Evolutionary conservation across 2,888 invertebrate genomes (phyloP), one percentile per base, ranked within the genome.

Genomic region (Chirona hameri): DNA sequence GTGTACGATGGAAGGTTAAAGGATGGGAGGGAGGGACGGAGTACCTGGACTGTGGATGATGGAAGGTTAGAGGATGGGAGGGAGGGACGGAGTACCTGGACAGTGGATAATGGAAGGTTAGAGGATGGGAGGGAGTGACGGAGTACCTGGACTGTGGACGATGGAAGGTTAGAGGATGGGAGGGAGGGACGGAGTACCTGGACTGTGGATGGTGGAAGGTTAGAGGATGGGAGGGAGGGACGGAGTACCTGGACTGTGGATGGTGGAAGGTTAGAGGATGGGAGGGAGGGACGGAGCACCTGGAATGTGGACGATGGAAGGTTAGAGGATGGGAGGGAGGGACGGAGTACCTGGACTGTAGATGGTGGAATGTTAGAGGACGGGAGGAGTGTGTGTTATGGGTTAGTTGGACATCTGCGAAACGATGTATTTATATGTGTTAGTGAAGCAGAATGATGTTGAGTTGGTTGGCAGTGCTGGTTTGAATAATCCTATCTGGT

Each of bases 31-130:
- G 48, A 48, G 9, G 48, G 18, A 18, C 7, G 48, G 9, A 48
- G 9, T 12, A 48, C 48, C 48, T 48, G 48, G 48, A 48, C 48
- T 12, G 48, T 48, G 57, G 57, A 60, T 18, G 24, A 15, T 5
- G 57, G 57, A 9, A n/a, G n/a, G n/a, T n/a, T n/a, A n/a, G n/a
- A n/a, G n/a, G n/a, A n/a, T n/a, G n/a, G n/a, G n/a, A n/a, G n/a
- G n/a, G n/a, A n/a, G n/a, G n/a, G 27, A 15, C 7, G 29, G n/a
- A n/a, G n/a, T 24, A 92, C 92, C 24, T 95, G 94, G 94, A 91
- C 91, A 69, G 86, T 93, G 24, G 87, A 87, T 55, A 86, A 88
- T 81, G 87, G 88, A 81, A 90, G 86, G 88, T 88, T 83, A 69
- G 27, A 27, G 39, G 39, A 39, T 39, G 18, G n/a, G 24, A 60